Percentiles rank a stretch among this genome's conserved stretches.
These are phyloP conservation scores for Oscheius onirici DNA, from an alignment of 2,888 invertebrate genomes.

Conservation along the genomic window DNA sequence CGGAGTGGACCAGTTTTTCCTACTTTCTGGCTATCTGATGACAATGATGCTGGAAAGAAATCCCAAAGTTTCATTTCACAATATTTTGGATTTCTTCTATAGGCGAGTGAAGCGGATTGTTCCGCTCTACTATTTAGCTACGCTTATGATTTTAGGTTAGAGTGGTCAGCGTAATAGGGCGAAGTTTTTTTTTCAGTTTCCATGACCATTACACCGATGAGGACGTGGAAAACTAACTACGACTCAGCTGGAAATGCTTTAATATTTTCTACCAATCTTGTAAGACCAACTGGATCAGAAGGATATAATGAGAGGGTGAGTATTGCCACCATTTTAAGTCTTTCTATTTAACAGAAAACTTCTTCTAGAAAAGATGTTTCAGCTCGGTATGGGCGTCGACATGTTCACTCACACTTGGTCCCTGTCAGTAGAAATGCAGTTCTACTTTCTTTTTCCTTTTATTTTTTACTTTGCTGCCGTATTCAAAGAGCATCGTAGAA, in stretches of 20 bases:
- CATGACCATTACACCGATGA: neutral
- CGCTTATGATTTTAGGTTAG: slow-evolving; percentile 5
- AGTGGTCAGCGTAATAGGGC: neutral
- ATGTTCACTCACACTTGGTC: slow-evolving; percentile 25
- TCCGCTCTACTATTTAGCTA: slow-evolving; percentile 6
- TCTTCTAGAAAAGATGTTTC: no score
- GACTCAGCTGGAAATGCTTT: neutral
- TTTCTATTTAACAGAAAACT: no score
- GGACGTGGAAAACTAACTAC: neutral
- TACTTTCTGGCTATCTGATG: slow-evolving; percentile 14
- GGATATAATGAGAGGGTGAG: slow-evolving; percentile 4
- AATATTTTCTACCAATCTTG: slow-evolving; percentile 8
- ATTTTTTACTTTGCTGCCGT: neutral
- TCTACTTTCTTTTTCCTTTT: slow-evolving; percentile 1
- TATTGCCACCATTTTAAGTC: no score
- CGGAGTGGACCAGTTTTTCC: neutral
- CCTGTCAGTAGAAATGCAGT: slow-evolving; percentile 11
- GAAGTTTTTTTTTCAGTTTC: neutral
- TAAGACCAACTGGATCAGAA: neutral
- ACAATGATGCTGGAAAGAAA: slow-evolving; percentile 9
- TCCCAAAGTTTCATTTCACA: neutral
- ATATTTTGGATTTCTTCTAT: slow-evolving; percentile 9
- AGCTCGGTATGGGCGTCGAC: slow-evolving; percentile 3
- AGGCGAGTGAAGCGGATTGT: slow-evolving; percentile 9
- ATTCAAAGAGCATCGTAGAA: neutral